phyloP scores from a whole-genome alignment of 2,888 invertebrate genomes.

The Polydrusus cervinus region DNA sequence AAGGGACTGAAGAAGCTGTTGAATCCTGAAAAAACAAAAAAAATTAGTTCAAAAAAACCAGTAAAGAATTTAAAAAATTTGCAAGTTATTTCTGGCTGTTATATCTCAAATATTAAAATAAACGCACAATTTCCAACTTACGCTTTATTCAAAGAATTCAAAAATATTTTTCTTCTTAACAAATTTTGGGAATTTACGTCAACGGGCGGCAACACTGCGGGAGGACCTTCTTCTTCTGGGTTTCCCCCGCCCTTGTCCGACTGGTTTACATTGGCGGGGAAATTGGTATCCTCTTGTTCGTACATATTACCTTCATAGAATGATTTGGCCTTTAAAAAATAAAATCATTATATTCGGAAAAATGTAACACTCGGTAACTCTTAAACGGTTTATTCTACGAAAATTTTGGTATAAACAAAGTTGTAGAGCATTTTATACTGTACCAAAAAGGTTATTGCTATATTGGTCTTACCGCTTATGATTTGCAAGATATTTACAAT shows the following conservation, averaged over 20 bases:
- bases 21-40: slow-evolving; percentile 60
- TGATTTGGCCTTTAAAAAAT: slow-evolving; percentile 68
- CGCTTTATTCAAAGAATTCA: slow-evolving; percentile 79
- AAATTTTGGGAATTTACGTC: slow-evolving; percentile 80
- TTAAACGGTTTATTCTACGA: too few relatives aligned
- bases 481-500: too few relatives aligned
- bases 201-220: slow-evolving; percentile 77
- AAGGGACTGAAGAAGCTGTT: slow-evolving; percentile 59
- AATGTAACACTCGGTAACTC: background rate
- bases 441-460: too few relatives aligned
- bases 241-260: slow-evolving; percentile 58
- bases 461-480: too few relatives aligned
- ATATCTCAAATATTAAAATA: background rate
- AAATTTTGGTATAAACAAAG: too few relatives aligned
- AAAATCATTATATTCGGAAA: background rate
- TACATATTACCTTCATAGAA: slow-evolving; percentile 76
- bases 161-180: slow-evolving; percentile 80
- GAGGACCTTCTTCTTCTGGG: slow-evolving; percentile 64
- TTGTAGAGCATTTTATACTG: too few relatives aligned
- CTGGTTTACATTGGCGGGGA: slow-evolving; percentile 57
- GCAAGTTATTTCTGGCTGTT: too few relatives aligned
- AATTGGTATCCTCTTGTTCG: slow-evolving; percentile 64
- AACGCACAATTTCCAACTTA: slow-evolving; percentile 64
- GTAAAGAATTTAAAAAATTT: too few relatives aligned
- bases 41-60: too few relatives aligned